A percentile compares a stretch with the other conserved stretches of the same genome.
Conservation (phyloP, 2,888 invertebrate species). For the Drosophila dives region DNA sequence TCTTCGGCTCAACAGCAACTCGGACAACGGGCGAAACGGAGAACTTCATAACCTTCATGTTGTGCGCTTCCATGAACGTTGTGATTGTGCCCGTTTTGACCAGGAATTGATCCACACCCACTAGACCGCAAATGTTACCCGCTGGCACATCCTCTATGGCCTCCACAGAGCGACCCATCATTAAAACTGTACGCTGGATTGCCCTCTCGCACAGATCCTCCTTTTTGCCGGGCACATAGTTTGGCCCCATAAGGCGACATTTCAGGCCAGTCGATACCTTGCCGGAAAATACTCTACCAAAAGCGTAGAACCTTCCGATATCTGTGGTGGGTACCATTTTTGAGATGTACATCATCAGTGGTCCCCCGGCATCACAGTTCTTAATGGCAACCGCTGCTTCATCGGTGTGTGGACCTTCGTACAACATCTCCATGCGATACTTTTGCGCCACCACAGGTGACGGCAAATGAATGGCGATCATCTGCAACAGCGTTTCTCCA, state of each 20-base stretch:
- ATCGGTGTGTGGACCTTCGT: constrained; percentile 99
- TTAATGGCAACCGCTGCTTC: constrained; percentile 96
- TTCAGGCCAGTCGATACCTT: constrained; percentile 95
- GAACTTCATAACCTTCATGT: constrained; percentile 99
- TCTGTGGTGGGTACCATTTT: constrained; percentile 99
- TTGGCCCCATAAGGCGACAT: constrained; percentile 99
- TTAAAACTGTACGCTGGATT: constrained; percentile 99
- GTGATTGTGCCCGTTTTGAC: constrained; percentile 99
- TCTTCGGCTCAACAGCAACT: constrained; percentile 99
- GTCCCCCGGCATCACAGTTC: constrained; percentile 97
- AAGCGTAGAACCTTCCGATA: constrained; percentile 99
- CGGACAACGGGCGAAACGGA: constrained; percentile 99
- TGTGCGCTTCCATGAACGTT: constrained; percentile 99
- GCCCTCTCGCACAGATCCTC: constrained; percentile 99
- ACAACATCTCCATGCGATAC: constrained; percentile 99
- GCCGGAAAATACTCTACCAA: constrained; percentile 99
- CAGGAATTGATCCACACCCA: constrained; percentile 99
- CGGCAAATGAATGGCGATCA: constrained; percentile 99
- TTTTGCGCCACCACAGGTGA: constrained; percentile 99
- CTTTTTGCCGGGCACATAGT: constrained; percentile 98
- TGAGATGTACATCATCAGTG: constrained; percentile 99
- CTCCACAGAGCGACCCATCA: constrained; percentile 99
- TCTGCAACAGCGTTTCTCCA: constrained; percentile 99
- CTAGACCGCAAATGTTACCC: constrained; percentile 99
- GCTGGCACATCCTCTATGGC: constrained; percentile 99